A percentile compares a stretch with the other conserved stretches of the same genome.
These are phyloP conservation scores for Aphidius ervi DNA, from an alignment of 1,140 invertebrate genomes.

Conservation along the genomic window DNA sequence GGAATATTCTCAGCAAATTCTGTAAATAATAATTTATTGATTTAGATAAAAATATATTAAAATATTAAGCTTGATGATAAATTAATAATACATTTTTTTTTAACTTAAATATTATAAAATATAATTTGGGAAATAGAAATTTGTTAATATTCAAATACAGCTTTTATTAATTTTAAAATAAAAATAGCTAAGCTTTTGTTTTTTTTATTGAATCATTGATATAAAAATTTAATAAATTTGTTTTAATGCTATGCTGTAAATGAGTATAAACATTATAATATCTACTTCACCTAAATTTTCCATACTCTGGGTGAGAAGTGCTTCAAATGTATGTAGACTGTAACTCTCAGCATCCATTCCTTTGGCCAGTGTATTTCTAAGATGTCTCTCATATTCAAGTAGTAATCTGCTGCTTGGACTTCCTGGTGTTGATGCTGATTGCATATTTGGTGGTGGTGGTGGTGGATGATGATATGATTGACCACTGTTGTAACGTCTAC, in stretches of 20 bases:
- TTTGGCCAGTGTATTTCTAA: conserved; percentile 88
- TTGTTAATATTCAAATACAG: too few species aligned
- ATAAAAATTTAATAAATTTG: neutral
- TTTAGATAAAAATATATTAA: neutral
- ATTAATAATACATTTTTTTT: too few species aligned
- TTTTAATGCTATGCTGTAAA: neutral
- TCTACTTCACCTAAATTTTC: conserved; percentile 78
- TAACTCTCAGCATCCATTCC: conserved; percentile 94
- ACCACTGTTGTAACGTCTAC: conserved; percentile 29
- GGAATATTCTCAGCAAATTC: conserved; percentile 83
- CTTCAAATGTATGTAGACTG: conserved; percentile 90
- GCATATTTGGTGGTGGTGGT: conserved; percentile 34
- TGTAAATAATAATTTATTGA: conserved; percentile 47
- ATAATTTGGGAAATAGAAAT: too few species aligned
- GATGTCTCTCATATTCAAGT: conserved; percentile 92
- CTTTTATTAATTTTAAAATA: too few species aligned
- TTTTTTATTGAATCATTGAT: too few species aligned
- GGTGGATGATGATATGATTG: conserved; percentile 51
- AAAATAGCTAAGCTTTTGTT: too few species aligned
- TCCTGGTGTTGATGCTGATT: conserved; percentile 66
- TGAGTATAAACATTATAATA: too few species aligned
- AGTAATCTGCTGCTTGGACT: conserved; percentile 82
- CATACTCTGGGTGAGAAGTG: conserved; percentile 88
- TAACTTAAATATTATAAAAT: too few species aligned
- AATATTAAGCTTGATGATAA: too few species aligned